Conservation (phyloP, 2,888 invertebrate species). For the Elmis aenea region DNA sequence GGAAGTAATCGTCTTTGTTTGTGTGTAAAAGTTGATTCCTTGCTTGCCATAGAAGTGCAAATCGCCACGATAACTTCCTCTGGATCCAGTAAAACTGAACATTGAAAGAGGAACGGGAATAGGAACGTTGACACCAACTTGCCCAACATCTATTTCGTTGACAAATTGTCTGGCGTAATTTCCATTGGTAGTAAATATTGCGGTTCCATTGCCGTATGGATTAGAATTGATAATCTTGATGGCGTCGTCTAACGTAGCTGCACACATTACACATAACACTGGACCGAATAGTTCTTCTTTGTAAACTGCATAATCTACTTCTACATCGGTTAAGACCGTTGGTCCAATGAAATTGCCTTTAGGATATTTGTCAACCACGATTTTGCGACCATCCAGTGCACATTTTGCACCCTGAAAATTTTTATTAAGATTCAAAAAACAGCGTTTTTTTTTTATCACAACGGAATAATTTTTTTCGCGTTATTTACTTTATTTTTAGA, state of each 20-base stretch:
- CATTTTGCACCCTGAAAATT: conserved; percentile 73
- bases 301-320: conserved; percentile 85
- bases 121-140: conserved; percentile 96
- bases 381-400: conserved; percentile 79
- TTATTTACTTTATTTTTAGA: too few relatives aligned
- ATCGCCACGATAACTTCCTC: conserved; percentile 95
- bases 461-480: too few relatives aligned
- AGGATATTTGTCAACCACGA: conserved; percentile 83
- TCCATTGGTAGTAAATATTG: conserved; percentile 96
- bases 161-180: conserved; percentile 92
- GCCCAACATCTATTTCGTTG: conserved; percentile 91
- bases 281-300: conserved; percentile 99
- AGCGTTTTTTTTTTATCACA: neutral
- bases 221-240: conserved; percentile 87
- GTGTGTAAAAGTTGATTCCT: conserved; percentile 96
- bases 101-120: conserved; percentile 98
- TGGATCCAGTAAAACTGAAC: conserved; percentile 98
- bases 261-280: conserved; percentile 82
- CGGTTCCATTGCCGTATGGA: conserved; percentile 97
- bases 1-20: conserved; percentile 95
- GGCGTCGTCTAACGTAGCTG: conserved; percentile 89
- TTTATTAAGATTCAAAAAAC: conserved; percentile 1
- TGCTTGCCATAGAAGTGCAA: conserved; percentile 97
- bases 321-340: conserved; percentile 84
- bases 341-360: conserved; percentile 98